Evolutionary conservation across 2,113 vertebrate species (phyloP), one percentile per base, ranked within the genome.

Genomic region (Ochotona princeps): DNA sequence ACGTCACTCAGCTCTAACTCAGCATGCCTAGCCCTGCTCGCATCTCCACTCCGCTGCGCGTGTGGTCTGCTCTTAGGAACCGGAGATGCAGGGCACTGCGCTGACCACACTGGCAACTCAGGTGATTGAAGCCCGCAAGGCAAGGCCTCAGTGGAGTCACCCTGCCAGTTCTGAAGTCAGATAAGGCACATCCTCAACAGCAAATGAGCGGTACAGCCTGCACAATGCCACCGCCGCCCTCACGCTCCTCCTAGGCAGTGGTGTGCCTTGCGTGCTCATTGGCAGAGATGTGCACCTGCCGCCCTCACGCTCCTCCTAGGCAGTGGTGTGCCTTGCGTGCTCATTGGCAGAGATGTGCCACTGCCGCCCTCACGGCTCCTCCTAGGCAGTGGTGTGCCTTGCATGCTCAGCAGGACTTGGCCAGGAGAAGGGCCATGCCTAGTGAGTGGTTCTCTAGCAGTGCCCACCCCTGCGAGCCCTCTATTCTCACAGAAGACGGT

Each of bases 1-100:
- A n/a, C 91, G 85, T 79, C 94, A 96, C 90, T 96, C 95, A 96
- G 97, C 95, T 97, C 92, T 44, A 44, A 44, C 38, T 44, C 38
- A 6, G 38, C 25, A 2, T 75, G 72, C 49, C 90, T 49, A 0
- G 13, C 60, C 32, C 61, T 32, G 23, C 30, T 18, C 1, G 13
- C 15, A 7, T 75, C 44, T 82, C 3, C 8, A 4, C 30, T 65
- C 13, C 38, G 76, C 26, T 12, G 69, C 47, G 79, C 32, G 26
- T 83, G 25, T 54, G 60, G 92, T 83, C 84, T 79, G 26, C 83
- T 94, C 79, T 92, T 35, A 70, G 30, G 51, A 90, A 92, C 35
- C 18, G 25, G 8, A 89, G 49, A 47, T 28, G 1, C 23, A 25
- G 15, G n/a, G 57, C 61, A 83, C 75, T 44, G 57, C 61, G 79